These are phyloP conservation scores for Micronycteris hirsuta DNA, from an alignment of 2,113 vertebrate species.

Conservation along the genomic window DNA sequence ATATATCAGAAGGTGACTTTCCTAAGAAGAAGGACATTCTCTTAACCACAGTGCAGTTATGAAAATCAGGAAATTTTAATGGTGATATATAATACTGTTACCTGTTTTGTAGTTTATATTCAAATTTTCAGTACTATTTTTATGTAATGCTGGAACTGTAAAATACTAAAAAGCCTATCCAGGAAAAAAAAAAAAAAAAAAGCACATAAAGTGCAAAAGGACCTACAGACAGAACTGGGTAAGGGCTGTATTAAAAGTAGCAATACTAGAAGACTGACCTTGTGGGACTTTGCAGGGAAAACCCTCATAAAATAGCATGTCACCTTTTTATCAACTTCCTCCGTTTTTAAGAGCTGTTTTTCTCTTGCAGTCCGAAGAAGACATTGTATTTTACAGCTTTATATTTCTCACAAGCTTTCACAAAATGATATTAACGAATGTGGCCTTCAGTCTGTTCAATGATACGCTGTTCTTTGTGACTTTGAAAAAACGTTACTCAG, in stretches of 20 bases:
- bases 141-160: not conserved
- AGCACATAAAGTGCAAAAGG: not conserved
- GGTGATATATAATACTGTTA: not conserved
- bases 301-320: not conserved
- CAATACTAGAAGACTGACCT: not conserved
- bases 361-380: not conserved
- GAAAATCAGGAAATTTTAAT: not conserved
- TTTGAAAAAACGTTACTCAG: not conserved
- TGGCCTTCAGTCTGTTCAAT: not conserved
- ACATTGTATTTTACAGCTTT: not conserved
- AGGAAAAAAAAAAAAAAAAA: not conserved
- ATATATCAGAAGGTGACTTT: not conserved
- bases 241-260: not conserved
- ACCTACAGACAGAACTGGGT: not conserved
- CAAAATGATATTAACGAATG: not conserved
- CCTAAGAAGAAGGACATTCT: not conserved
- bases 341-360: not conserved
- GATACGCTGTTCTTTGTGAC: not conserved
- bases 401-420: not conserved
- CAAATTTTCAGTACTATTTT: not conserved
- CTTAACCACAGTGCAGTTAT: not conserved
- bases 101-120: not conserved
- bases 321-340: not conserved
- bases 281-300: not conserved
- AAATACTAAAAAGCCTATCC: not conserved